Percentiles rank a stretch among this genome's conserved stretches.
phyloP scores from a whole-genome alignment of 2,113 vertebrate species.

The Vulpes vulpes region DNA sequence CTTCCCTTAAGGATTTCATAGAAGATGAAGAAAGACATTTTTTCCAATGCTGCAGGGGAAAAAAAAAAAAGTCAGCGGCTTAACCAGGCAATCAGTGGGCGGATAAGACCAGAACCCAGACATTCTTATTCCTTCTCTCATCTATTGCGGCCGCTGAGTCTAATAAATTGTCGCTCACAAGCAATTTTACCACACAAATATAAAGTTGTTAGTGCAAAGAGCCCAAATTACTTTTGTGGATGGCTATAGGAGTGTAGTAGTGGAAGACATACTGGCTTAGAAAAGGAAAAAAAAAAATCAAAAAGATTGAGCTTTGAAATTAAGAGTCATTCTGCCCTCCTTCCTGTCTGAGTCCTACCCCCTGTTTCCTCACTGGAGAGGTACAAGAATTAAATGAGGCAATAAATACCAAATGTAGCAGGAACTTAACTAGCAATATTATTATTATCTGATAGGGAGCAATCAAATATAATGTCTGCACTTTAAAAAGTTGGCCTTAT shows the following conservation, averaged over 20 bases:
- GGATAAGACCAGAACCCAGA: conserved; percentile 1
- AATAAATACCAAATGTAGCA: neutral
- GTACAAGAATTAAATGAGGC: neutral
- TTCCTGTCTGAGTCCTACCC: neutral
- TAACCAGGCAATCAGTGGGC: conserved; percentile 62
- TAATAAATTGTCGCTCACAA: conserved; percentile 55
- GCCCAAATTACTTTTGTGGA: conserved; percentile 65
- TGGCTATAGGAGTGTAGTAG: conserved; percentile 45
- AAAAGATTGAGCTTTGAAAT: conserved; percentile 1
- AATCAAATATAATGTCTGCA: neutral
- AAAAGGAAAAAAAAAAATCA: neutral
- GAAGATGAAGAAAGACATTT: conserved; percentile 68
- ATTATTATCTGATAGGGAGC: neutral
- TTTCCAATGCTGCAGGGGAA: neutral
- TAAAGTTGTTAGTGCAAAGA: conserved; percentile 66
- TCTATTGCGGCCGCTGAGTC: neutral
- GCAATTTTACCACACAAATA: conserved; percentile 59
- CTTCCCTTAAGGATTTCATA: conserved; percentile 63
- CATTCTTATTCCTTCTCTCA: conserved; percentile 54
- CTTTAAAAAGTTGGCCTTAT: conserved; percentile 18
- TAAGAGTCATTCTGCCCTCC: neutral
- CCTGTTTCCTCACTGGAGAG: neutral
- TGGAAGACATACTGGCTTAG: neutral
- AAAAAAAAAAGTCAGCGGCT: neutral
- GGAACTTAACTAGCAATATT: neutral